Percentiles rank a stretch among this genome's conserved stretches.
Conservation (phyloP, 2,888 invertebrate species). For the Mimumesa dahlbomi region DNA sequence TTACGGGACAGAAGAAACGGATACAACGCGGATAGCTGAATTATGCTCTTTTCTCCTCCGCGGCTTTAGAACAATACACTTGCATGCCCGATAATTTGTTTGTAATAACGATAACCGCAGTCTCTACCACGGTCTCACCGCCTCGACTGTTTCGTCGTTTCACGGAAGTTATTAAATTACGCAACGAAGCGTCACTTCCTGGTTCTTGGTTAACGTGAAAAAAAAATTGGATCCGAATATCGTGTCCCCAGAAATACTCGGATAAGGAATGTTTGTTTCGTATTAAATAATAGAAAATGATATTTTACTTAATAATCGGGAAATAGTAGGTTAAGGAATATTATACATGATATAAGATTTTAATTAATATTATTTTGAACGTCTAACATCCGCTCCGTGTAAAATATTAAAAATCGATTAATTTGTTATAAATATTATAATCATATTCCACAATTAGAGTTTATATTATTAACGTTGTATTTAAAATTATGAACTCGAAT, state of each 20-base stretch:
- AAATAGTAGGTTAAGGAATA: no score
- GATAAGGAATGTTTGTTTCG: no score
- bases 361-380: no score
- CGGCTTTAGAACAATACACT: conserved; percentile 34
- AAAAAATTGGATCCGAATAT: conserved; percentile 40
- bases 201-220: conserved; percentile 46
- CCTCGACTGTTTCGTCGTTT: conserved; percentile 53
- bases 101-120: conserved; percentile 49
- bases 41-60: conserved; percentile 29
- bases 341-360: no score
- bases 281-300: no score
- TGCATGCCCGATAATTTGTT: conserved; percentile 51
- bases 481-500: no score
- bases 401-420: no score
- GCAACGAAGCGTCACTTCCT: conserved; percentile 65
- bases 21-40: conserved; percentile 19
- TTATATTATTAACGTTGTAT: no score
- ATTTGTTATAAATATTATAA: no score
- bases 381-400: no score
- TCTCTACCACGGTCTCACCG: conserved; percentile 38
- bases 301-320: no score
- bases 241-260: neutral
- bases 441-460: no score
- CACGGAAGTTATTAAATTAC: conserved; percentile 65
- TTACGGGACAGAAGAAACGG: neutral